Conservation (phyloP, 2,888 invertebrate species). For the Diadegma fenestrale region DNA sequence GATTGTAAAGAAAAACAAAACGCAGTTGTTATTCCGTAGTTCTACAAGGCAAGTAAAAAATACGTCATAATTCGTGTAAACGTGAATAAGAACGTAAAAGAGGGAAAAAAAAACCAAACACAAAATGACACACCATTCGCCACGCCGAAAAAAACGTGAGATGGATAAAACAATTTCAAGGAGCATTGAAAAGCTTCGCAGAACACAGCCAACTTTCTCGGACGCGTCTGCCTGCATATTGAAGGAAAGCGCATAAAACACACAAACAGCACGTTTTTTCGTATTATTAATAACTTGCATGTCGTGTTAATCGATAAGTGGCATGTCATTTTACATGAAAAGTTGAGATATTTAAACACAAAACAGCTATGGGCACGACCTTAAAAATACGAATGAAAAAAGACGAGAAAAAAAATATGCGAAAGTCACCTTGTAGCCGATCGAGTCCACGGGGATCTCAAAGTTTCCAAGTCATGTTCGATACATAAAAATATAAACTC, state of each 20-base stretch:
- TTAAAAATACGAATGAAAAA: conserved; percentile 1
- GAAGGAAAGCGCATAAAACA: not conserved
- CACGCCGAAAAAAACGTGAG: conserved; percentile 10
- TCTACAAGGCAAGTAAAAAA: conserved; percentile 70
- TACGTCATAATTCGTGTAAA: conserved; percentile 70
- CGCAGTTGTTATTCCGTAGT: conserved; percentile 80
- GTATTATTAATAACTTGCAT: conserved; percentile 70
- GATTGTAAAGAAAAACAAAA: conserved; percentile 73
- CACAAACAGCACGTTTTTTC: conserved; percentile 62
- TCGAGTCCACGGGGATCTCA: conserved; percentile 28
- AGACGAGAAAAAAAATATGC: not conserved
- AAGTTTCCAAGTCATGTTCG: conserved; percentile 72
- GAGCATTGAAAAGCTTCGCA: not conserved
- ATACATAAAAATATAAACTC: conserved; percentile 65
- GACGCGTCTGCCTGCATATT: conserved; percentile 1
- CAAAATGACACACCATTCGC: not conserved
- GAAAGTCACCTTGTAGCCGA: conserved; percentile 57
- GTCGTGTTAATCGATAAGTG: conserved; percentile 71
- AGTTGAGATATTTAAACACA: not conserved
- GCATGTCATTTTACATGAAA: conserved; percentile 71
- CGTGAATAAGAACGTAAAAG: conserved; percentile 62
- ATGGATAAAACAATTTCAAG: conserved; percentile 3
- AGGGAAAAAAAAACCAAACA: conserved; percentile 23
- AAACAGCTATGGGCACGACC: conserved; percentile 29
- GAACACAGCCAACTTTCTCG: not conserved